Base-by-base conservation (phyloP, 2,888 invertebrate genomes). In the Metalampra italica region DNA sequence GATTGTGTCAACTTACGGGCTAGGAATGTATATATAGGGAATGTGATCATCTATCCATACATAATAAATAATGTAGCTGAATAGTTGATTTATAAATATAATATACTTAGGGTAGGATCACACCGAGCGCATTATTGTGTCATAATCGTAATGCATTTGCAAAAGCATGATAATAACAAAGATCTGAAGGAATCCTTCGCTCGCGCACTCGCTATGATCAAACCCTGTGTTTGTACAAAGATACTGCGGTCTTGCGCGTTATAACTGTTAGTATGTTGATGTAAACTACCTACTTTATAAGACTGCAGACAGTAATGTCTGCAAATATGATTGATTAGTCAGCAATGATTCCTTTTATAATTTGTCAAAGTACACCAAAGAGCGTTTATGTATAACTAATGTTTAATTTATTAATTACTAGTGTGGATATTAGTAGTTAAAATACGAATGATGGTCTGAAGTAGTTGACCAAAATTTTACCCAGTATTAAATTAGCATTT, bases 201-300 rank as follows among this genome's bases (percentile, higher is more conserved):
- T 39, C 7, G 47, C 50, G 62, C 60, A 59, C 61, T 71, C 60
- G 57, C 58, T 64, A 57, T 69, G 65, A 58, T 69, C 64, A 56
- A 57, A 62, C 60, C 67, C 65, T 56, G 43, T 3, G 3, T 22
- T 47, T 22, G 30, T 47, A 36, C 38, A 51, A 15, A 47, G 42
- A 15, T 47, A 51, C 49, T 55, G 49, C 54, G 56, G 54, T 51
- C n/a, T 29, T 37, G 44, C 37, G 32, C 29, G 12, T n/a, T 37
- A 22, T 13, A 32, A 14, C 22, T 29, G 9, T n/a, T n/a, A n/a
- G 22, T 30, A 13, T 39, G 9, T 8, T 14, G 40, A 39, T 44
- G 48, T 49, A 37, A 45, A 49, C 45, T 49, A 49, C 36, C 45
- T 49, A 49, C 36, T 40, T 36, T 49, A 49, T 49, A 49, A 45